phyloP scores from a whole-genome alignment of 2,113 vertebrate species.

The Archocentrus centrarchus region DNA sequence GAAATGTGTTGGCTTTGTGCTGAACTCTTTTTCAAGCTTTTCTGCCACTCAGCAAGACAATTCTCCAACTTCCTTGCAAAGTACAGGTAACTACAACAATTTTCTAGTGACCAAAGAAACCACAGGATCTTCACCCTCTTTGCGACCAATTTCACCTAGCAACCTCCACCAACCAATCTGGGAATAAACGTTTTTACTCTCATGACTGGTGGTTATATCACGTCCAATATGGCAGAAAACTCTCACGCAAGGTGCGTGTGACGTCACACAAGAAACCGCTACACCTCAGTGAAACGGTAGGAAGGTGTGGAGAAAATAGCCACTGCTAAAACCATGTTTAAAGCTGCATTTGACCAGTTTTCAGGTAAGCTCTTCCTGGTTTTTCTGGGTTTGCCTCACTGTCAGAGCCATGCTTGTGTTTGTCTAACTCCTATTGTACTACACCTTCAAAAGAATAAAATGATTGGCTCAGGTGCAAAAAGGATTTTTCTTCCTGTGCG shows the following conservation, averaged over 20 bases:
- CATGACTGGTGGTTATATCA: background rate
- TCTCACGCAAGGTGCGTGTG: background rate
- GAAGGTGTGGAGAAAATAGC: background rate
- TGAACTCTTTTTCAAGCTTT: background rate
- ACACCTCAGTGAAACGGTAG: background rate
- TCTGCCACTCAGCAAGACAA: background rate
- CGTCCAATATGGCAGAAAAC: background rate
- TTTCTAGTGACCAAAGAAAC: background rate
- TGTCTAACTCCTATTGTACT: background rate
- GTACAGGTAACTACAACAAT: background rate
- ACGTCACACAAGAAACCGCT: background rate
- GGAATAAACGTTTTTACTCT: background rate
- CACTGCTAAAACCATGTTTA: background rate
- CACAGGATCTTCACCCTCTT: background rate
- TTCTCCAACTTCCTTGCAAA: background rate
- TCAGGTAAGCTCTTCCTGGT: background rate
- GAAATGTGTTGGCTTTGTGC: background rate
- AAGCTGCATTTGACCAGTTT: background rate
- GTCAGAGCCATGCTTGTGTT: background rate
- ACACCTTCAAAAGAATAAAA: background rate
- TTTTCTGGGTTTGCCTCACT: background rate
- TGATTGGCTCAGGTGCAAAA: background rate
- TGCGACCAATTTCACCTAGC: background rate
- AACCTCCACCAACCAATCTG: background rate
- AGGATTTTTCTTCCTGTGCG: conserved; percentile 3